Evolutionary conservation across 1,140 invertebrate species (phyloP).

Genomic region (Caenorhabditis latens): DNA sequence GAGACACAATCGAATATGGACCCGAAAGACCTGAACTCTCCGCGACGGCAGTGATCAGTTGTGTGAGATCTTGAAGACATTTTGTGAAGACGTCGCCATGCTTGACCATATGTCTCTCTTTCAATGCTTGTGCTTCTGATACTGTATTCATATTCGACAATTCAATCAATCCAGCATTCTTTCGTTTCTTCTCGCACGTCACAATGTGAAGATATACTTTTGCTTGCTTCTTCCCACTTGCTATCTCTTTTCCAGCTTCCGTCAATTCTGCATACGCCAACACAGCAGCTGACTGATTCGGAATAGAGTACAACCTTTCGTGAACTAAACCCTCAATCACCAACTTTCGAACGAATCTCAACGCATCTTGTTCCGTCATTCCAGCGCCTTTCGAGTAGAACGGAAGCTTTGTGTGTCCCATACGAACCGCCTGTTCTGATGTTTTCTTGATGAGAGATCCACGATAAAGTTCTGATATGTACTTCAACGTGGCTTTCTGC

Average conservation of each 20-base stretch:
- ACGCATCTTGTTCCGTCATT: slow-evolving; percentile 63
- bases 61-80: slow-evolving; percentile 64
- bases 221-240: slow-evolving; percentile 14
- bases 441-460: slow-evolving; percentile 62
- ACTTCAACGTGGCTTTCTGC: slow-evolving; percentile 63
- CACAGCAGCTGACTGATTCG: slow-evolving; percentile 27
- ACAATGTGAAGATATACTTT: slow-evolving; percentile 66
- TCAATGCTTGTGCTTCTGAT: slow-evolving; percentile 67
- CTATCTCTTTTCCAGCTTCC: slow-evolving; percentile 57
- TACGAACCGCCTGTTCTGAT: slow-evolving; percentile 54
- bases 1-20: slow-evolving; percentile 52
- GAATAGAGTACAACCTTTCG: slow-evolving; percentile 59
- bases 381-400: slow-evolving; percentile 60
- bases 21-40: slow-evolving; percentile 18
- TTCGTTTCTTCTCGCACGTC: slow-evolving; percentile 53
- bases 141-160: slow-evolving; percentile 59
- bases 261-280: slow-evolving; percentile 66
- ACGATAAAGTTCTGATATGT: slow-evolving; percentile 66
- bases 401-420: slow-evolving; percentile 57
- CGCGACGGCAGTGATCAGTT: slow-evolving; percentile 39
- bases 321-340: slow-evolving; percentile 65
- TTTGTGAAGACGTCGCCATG: slow-evolving; percentile 67
- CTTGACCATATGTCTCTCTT: slow-evolving; percentile 68
- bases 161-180: slow-evolving; percentile 22
- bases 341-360: slow-evolving; percentile 65